Evolutionary conservation across 2,888 invertebrate genomes (phyloP), one percentile per base, ranked within the genome.

Genomic region (Sinohyriopsis cumingii): DNA sequence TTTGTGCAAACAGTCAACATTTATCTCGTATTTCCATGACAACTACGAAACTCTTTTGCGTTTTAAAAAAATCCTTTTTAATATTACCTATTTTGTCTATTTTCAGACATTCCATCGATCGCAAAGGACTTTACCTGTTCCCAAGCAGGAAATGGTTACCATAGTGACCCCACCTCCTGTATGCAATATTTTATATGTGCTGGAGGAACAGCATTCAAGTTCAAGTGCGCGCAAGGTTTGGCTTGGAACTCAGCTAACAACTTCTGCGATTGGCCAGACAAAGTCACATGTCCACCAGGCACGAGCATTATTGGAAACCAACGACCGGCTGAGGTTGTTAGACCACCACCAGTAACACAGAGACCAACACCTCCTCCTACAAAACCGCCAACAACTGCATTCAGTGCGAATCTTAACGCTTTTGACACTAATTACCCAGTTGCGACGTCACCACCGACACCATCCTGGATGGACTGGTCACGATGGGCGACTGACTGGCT

Each of bases 251-350:
- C 71, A 3, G 67, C 68, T 12, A 76, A 74, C 28, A 76, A 76
- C 24, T 80, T 75, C 74, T 86, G 86, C 68, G 84, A 85, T 59
- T 84, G 82, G 82, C 83, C 83, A 22, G 68, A 71, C 15, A 81
- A 85, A 64, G 80, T 77, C 55, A 63, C 60, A 59, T 6, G 55
- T 28, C 12, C 64, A 54, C 22, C 65, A 64, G 7, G 55, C 25
- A 15, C 62, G 24, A 12, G 15, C n/a, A n/a, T 60, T 65, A 15
- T 7, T 20, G 20, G 25, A 24, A 61, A n/a, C 28, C 61, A 61
- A 55, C 22, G 56, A 45, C 55, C 67, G 5, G 22, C 53, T 4
- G 33, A 28, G 20, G 55, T 62, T 20, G 28, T 54, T 22, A 59
- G 55, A 15, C 53, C 55, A 5, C 56, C 56, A 22, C 64, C 73